Conservation (phyloP, 2,113 vertebrate species). For the Lepidothrix coronata region DNA sequence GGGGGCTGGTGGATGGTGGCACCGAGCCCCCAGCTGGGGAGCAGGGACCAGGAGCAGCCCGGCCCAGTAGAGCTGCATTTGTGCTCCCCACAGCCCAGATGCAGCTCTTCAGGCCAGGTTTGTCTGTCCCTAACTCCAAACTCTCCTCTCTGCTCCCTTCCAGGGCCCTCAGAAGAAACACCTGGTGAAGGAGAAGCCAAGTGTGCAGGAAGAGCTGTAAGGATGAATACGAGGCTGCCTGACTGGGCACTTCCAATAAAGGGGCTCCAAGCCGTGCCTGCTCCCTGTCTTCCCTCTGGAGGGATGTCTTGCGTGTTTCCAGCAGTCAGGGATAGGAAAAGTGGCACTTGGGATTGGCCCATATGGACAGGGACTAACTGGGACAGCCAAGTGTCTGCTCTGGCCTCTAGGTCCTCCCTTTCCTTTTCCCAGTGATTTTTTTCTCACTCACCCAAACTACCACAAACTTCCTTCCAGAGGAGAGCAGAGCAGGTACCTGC, state of each 20-base stretch:
- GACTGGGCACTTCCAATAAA: neutral
- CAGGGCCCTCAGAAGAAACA: conserved; percentile 94
- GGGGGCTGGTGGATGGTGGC: neutral
- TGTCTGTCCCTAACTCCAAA: neutral
- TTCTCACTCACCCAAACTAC: neutral
- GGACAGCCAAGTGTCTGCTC: neutral
- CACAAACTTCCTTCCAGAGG: neutral
- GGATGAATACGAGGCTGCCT: neutral
- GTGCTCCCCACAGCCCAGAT: neutral
- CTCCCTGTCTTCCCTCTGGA: neutral
- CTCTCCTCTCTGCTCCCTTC: neutral
- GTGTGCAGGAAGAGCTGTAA: conserved; percentile 39
- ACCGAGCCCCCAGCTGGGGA: neutral
- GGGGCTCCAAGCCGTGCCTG: neutral
- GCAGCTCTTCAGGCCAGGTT: neutral
- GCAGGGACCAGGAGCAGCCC: neutral
- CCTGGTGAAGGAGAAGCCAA: conserved; percentile 69
- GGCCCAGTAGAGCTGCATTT: neutral
- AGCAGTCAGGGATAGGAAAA: neutral
- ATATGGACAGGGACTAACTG: neutral
- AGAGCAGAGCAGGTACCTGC: neutral
- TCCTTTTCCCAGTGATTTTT: neutral
- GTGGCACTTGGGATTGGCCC: neutral
- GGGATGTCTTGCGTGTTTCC: neutral
- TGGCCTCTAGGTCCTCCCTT: neutral